Percentiles rank a stretch among this genome's conserved stretches.
Evolutionary conservation across 2,113 vertebrate genomes (phyloP).

Genomic region (Cardinalis cardinalis): DNA sequence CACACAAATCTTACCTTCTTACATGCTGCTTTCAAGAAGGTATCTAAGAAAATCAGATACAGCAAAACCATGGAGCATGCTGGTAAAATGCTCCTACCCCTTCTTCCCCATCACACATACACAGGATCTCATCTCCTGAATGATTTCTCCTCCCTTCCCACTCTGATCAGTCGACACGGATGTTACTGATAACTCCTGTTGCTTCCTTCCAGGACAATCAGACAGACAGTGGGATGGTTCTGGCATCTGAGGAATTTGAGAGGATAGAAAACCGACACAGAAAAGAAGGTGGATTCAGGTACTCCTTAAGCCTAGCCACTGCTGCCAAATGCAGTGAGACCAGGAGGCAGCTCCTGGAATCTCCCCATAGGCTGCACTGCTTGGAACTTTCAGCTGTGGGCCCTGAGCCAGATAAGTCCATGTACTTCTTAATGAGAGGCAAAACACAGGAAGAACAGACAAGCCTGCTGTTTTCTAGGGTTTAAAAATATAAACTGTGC

Average conservation of each 20-base stretch:
- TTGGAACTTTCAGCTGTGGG: conserved; percentile 9
- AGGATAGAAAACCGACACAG: conserved; percentile 87
- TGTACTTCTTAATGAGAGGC: background rate
- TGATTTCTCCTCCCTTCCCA: background rate
- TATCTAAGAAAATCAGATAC: background rate
- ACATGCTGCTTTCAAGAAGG: background rate
- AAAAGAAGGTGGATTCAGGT: conserved; percentile 78
- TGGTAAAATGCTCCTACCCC: background rate
- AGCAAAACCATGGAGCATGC: background rate
- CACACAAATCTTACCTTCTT: background rate
- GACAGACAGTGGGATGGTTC: conserved; percentile 98
- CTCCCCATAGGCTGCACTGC: background rate
- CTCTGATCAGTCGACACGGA: conserved; percentile 7
- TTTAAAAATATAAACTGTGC: background rate
- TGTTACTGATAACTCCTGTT: conserved; percentile 51
- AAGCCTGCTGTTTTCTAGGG: background rate
- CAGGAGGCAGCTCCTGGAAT: conserved; percentile 9
- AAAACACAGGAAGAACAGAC: background rate
- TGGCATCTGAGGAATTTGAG: conserved; percentile 96
- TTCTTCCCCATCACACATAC: background rate
- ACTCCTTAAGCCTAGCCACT: conserved; percentile 35
- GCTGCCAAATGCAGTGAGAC: conserved; percentile 4
- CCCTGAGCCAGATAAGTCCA: background rate
- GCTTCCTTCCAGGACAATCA: conserved; percentile 87
- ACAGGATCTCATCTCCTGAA: conserved; percentile 1